Evolutionary conservation across 2,888 invertebrate genomes (phyloP).

Genomic region (Marronus borbonicus): DNA sequence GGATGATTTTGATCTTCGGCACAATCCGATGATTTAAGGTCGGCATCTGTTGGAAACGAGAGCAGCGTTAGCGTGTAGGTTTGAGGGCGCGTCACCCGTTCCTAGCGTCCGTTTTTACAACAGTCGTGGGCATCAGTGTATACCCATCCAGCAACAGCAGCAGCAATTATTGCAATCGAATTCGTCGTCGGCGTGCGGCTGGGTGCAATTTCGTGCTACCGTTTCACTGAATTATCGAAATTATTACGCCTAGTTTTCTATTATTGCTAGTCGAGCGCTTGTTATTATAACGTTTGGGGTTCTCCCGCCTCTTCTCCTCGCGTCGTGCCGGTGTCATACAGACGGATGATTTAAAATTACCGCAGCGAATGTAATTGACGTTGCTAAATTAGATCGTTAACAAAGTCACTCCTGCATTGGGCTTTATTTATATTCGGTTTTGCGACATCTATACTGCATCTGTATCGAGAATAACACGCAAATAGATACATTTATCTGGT

Average conservation of each 20-base stretch:
- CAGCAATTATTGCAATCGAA: slow-evolving; percentile 3
- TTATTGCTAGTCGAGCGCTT: slow-evolving; percentile 24
- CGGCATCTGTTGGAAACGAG: slow-evolving; percentile 20
- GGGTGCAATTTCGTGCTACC: slow-evolving; percentile 11
- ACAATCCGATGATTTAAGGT: slow-evolving; percentile 27
- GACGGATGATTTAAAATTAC: slow-evolving; percentile 40
- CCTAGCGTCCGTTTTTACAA: neutral
- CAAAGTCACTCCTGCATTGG: slow-evolving; percentile 40
- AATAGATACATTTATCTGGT: neutral
- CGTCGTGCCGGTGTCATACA: slow-evolving; percentile 20
- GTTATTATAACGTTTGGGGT: slow-evolving; percentile 21
- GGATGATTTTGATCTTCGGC: slow-evolving; percentile 34
- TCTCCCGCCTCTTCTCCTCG: neutral
- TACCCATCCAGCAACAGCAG: neutral
- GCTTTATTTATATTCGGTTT: slow-evolving; percentile 43
- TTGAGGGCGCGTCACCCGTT: neutral
- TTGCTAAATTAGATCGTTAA: slow-evolving; percentile 48
- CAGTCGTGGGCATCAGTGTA: no score
- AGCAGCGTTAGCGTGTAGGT: neutral
- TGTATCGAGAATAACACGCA: neutral
- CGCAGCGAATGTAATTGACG: slow-evolving; percentile 47
- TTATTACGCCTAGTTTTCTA: slow-evolving; percentile 34
- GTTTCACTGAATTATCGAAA: slow-evolving; percentile 22
- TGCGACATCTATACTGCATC: slow-evolving; percentile 5
- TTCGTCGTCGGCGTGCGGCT: neutral